Evolutionary conservation across 2,797 vertebrate species (phyloP).

Genomic region (Hoplostethus atlanticus): DNA sequence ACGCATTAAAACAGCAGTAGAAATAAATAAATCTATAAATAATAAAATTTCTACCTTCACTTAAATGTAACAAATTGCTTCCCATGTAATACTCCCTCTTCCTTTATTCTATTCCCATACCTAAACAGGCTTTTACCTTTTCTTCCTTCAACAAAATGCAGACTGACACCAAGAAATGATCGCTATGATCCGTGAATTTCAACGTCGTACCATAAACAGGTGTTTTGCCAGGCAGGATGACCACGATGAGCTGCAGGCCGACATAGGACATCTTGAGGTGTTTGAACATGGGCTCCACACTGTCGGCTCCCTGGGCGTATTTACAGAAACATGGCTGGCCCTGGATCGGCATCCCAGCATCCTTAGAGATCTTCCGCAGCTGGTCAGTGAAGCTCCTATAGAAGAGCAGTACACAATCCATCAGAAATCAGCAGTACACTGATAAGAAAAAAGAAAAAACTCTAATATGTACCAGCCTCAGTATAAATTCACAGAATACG

Average conservation of each 20-base stretch:
- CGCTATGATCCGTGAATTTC: not conserved
- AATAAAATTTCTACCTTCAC: not conserved
- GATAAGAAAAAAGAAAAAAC: too few relatives aligned
- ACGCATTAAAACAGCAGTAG: not conserved
- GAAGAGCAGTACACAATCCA: not conserved
- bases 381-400: slow-evolving; percentile 98
- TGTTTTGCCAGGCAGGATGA: slow-evolving; percentile 97
- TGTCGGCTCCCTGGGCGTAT: slow-evolving; percentile 98
- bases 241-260: slow-evolving; percentile 97
- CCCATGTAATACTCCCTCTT: not conserved
- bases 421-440: not conserved
- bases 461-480: not conserved
- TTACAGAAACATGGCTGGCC: slow-evolving; percentile 99
- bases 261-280: slow-evolving; percentile 99
- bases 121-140: not conserved
- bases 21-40: not conserved
- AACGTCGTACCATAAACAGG: slow-evolving; percentile 93
- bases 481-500: too few relatives aligned
- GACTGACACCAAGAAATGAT: not conserved
- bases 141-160: not conserved
- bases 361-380: slow-evolving; percentile 98
- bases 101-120: not conserved
- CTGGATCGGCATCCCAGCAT: slow-evolving; percentile 98
- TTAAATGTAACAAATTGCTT: not conserved
- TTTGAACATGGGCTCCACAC: slow-evolving; percentile 99